These are phyloP conservation scores for Archaeoteleia sp. DNA, from an alignment of 2,888 invertebrate species.

Conservation along the genomic window DNA sequence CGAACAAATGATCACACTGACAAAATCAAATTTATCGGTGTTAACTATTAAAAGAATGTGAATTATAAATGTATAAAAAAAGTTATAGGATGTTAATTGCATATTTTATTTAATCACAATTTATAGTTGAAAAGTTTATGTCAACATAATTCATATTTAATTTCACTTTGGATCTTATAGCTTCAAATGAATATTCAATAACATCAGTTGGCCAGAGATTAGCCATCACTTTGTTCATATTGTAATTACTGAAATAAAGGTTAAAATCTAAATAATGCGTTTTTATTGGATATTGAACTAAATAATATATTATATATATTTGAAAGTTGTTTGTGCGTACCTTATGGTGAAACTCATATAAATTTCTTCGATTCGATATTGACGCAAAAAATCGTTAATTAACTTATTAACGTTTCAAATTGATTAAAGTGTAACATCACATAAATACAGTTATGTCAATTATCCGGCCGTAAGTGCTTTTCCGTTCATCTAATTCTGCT, in stretches of 20 bases:
- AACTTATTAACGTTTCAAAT: constrained; percentile 47
- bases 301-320: constrained; percentile 15
- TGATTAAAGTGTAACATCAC: constrained; percentile 49
- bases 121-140: constrained; percentile 1
- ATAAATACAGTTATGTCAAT: constrained; percentile 54
- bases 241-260: too few relatives aligned
- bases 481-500: constrained; percentile 44
- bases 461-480: constrained; percentile 40
- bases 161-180: too few relatives aligned
- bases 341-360: constrained; percentile 22
- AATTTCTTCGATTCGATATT: constrained; percentile 32
- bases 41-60: too few relatives aligned
- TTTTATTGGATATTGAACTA: too few relatives aligned
- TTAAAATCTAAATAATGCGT: too few relatives aligned
- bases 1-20: too few relatives aligned
- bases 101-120: constrained; percentile 2
- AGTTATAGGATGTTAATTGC: constrained; percentile 4
- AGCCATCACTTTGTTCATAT: too few relatives aligned
- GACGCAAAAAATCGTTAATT: constrained; percentile 43
- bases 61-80: constrained; percentile 3
- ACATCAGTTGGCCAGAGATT: too few relatives aligned
- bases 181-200: too few relatives aligned
- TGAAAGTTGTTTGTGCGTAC: constrained; percentile 16
- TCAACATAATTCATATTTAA: background rate
- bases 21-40: too few relatives aligned